Evolutionary conservation across 2,113 vertebrate species (phyloP), one percentile per base, ranked within the genome.

Genomic region (Stercorarius parasiticus): DNA sequence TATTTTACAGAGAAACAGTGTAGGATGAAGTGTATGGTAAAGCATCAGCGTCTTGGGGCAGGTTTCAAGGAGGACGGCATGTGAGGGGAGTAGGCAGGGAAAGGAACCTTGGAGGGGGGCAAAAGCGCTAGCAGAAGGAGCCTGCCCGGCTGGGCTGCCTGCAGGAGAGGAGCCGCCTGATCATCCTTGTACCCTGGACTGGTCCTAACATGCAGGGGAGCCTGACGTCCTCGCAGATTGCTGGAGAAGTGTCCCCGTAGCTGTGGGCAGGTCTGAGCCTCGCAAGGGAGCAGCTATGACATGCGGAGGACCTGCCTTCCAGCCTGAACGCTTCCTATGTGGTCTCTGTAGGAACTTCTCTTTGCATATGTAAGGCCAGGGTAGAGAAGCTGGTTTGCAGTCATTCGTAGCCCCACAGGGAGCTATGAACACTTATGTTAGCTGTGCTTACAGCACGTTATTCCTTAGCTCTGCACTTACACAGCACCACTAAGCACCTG

Each of bases 401-500:
- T 93, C 86, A 22, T 77, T 67, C 87, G 52, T 11, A 94, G 78
- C 84, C 91, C 93, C 84, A 15, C 42, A 1, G 94, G 95, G 97
- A 96, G 84, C 95, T 58, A 79, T 95, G 93, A 94, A 82, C 95
- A 93, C 91, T 97, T 94, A 87, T 27, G 84, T 89, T 95, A 95
- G 95, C 95, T 95, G 93, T 95, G 90, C 88, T 95, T 97, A 94
- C 84, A 95, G 94, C 91, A 93, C 22, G n/a, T 95, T 96, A 93
- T 97, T 97, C 89, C 93, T 96, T 90, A 96, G 95, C 95, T 96
- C 87, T 95, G 95, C 89, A 90, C 95, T 97, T 96, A 90, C 42
- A 49, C 93, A 86, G 94, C 71, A 79, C 84, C 59, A 30, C 95
- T 96, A 96, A 97, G 94, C 94, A 97, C 95, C 94, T 97, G 95